phyloP scores from a whole-genome alignment of 2,888 invertebrate genomes.

The Dione juno region DNA sequence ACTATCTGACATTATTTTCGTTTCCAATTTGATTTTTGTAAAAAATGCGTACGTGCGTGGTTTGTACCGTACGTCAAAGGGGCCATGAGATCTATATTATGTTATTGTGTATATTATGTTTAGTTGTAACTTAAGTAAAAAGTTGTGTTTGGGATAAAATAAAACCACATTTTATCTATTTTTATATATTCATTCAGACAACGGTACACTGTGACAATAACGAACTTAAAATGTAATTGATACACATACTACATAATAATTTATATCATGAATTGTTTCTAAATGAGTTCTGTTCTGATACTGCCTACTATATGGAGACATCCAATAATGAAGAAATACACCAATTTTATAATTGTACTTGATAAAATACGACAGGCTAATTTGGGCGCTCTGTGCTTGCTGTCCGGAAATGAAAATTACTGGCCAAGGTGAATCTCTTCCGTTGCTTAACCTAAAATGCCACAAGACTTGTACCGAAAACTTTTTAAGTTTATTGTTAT shows the following conservation, averaged over 20 bases:
- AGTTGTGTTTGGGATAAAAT: constrained; percentile 53
- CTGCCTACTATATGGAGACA: constrained; percentile 60
- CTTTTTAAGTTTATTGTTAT: neutral
- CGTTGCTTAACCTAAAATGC: constrained; percentile 29
- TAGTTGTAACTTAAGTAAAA: neutral
- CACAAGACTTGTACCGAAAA: constrained; percentile 19
- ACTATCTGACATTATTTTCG: no score
- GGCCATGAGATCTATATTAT: no score
- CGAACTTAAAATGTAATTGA: constrained; percentile 79
- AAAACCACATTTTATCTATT: constrained; percentile 77
- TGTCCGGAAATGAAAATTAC: constrained; percentile 33
- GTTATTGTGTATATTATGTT: no score
- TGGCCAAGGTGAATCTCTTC: constrained; percentile 30
- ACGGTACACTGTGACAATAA: constrained; percentile 84
- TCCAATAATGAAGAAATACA: constrained; percentile 56
- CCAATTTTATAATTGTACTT: constrained; percentile 60
- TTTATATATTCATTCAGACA: constrained; percentile 84
- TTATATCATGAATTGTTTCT: constrained; percentile 64
- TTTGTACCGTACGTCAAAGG: no score
- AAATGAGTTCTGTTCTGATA: constrained; percentile 57
- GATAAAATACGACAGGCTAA: constrained; percentile 49
- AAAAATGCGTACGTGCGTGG: no score
- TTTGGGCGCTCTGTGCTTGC: constrained; percentile 31
- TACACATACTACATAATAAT: constrained; percentile 68
- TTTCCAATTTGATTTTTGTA: no score